Percentiles rank a stretch among this genome's conserved stretches.
Evolutionary conservation across 1,140 invertebrate genomes (phyloP).

Genomic region (Ips typographus): DNA sequence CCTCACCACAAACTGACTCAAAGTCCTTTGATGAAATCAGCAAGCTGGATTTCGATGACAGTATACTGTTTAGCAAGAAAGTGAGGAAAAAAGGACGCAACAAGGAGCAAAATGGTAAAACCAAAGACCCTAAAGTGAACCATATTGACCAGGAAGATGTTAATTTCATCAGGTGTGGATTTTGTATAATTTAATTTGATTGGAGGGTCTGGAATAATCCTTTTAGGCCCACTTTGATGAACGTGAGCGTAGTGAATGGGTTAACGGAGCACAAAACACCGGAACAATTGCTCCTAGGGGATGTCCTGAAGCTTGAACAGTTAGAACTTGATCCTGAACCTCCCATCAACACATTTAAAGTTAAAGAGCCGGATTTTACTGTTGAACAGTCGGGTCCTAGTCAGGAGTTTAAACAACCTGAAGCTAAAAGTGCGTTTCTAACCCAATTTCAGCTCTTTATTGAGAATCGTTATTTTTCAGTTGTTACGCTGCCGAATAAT

Average conservation of each 20-base stretch:
- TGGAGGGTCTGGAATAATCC: not conserved
- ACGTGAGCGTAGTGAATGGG: constrained; percentile 52
- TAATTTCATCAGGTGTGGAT: constrained; percentile 20
- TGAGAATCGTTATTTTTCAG: constrained; percentile 36
- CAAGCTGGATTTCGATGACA: constrained; percentile 59
- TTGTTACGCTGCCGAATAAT: constrained; percentile 42
- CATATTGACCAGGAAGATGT: constrained; percentile 38
- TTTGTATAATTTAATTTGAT: constrained; percentile 15
- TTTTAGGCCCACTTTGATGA: constrained; percentile 49
- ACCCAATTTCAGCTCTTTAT: not conserved
- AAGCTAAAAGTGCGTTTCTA: not conserved
- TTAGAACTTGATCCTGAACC: not conserved
- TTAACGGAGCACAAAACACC: constrained; percentile 55
- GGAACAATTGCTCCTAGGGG: constrained; percentile 35
- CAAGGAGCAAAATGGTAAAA: constrained; percentile 36
- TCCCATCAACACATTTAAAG: not conserved
- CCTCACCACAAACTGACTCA: constrained; percentile 46
- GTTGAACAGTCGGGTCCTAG: not conserved
- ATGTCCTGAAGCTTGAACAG: not conserved
- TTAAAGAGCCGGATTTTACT: not conserved
- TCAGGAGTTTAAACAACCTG: not conserved
- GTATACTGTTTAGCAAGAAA: constrained; percentile 55
- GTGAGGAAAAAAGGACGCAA: constrained; percentile 46
- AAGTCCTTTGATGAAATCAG: constrained; percentile 55
- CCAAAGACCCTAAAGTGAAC: constrained; percentile 35